phyloP scores from a whole-genome alignment of 2,113 vertebrate species.

The human (Homo sapiens) region DNA sequence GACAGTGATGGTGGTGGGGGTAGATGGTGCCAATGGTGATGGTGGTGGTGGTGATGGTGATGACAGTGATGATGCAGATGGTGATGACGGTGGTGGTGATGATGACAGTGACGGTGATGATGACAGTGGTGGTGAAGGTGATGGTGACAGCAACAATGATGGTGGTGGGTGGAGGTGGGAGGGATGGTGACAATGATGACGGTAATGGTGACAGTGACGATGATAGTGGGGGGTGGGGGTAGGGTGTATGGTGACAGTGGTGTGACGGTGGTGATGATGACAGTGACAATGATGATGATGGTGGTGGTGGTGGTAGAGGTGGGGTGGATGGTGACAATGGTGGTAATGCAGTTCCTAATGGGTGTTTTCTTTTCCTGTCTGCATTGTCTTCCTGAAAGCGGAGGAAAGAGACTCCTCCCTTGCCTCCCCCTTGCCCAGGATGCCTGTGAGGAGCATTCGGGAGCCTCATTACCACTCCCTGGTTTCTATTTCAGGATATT shows the following conservation, averaged over 20 bases:
- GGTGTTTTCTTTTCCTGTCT: not conserved
- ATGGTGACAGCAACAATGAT: no score
- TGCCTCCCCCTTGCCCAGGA: not conserved
- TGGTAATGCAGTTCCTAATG: not conserved
- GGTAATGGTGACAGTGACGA: fast-evolving
- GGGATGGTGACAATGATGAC: fast-evolving
- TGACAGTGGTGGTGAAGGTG: no score
- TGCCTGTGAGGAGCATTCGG: fast-evolving
- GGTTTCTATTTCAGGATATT: slow-evolving; percentile 92
- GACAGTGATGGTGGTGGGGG: no score
- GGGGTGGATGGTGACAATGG: not conserved
- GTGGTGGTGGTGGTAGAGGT: fast-evolving
- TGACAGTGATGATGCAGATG: no score
- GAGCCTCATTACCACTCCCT: not conserved
- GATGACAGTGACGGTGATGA: no score
- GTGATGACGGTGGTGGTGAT: no score
- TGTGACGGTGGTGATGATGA: fast-evolving
- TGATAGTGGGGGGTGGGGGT: fast-evolving
- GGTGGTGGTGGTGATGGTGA: no score
- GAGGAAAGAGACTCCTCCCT: not conserved
- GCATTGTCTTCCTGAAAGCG: not conserved
- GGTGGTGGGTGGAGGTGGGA: not conserved
- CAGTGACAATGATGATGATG: fast-evolving
- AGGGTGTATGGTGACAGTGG: not conserved
- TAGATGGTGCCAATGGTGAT: no score